Conservation (phyloP, 2,113 vertebrate genomes). For the Pyxicephalus adspersus region DNA sequence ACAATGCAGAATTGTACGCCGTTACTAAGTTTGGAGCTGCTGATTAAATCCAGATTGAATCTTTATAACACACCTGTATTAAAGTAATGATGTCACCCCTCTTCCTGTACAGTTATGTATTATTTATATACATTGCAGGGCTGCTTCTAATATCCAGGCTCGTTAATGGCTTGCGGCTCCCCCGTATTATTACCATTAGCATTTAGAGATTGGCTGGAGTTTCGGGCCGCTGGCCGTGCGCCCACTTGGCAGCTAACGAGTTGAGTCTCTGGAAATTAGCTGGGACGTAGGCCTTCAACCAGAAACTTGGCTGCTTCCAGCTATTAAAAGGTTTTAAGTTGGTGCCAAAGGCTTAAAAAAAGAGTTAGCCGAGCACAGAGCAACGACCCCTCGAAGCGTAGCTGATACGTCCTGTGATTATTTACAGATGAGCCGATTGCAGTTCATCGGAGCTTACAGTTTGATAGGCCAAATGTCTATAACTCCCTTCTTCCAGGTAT, state of each 20-base stretch:
- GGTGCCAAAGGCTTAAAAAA: slow-evolving; percentile 55
- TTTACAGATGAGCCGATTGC: slow-evolving; percentile 65
- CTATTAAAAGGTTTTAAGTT: slow-evolving; percentile 47
- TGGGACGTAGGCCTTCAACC: slow-evolving; percentile 66
- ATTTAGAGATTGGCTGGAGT: slow-evolving; percentile 61
- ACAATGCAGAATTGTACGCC: too few species aligned
- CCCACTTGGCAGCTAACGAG: slow-evolving; percentile 67
- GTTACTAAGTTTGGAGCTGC: neutral
- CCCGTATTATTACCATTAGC: slow-evolving; percentile 65
- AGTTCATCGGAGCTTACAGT: slow-evolving; percentile 59
- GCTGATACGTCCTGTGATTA: slow-evolving; percentile 62
- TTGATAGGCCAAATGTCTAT: too few species aligned
- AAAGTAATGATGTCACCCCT: slow-evolving; percentile 6
- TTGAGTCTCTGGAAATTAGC: slow-evolving; percentile 69
- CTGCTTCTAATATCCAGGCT: neutral
- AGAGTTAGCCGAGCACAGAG: slow-evolving; percentile 60
- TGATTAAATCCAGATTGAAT: neutral
- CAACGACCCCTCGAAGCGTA: slow-evolving; percentile 51
- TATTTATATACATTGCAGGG: slow-evolving; percentile 10
- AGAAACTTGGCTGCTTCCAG: slow-evolving; percentile 67
- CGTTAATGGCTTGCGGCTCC: neutral
- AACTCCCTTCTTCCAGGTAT: slow-evolving; percentile 41
- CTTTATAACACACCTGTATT: neutral
- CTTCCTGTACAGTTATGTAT: neutral
- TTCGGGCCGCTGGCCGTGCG: slow-evolving; percentile 59